phyloP scores from a whole-genome alignment of 2,888 invertebrate genomes.

The Phrixothrix hirtus region DNA sequence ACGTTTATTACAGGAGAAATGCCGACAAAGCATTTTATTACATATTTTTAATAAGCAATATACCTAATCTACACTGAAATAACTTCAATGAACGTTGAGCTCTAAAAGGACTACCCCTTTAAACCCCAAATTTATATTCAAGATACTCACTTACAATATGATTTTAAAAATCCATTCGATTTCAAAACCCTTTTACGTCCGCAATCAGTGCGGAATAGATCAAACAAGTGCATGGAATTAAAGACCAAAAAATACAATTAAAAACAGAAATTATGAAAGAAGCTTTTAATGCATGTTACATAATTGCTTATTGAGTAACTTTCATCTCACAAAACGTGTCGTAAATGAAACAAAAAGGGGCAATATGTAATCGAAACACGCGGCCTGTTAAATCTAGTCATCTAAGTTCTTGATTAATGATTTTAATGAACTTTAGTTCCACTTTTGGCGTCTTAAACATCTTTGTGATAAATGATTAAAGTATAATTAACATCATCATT shows the following conservation, averaged over 20 bases:
- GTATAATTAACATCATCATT: conserved; percentile 31
- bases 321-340: not conserved
- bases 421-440: conserved; percentile 19
- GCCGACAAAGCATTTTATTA: conserved; percentile 37
- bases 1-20: conserved; percentile 12
- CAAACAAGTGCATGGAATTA: too few species aligned
- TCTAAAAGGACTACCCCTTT: conserved; percentile 3
- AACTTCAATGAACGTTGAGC: conserved; percentile 18
- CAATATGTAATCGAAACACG: conserved; percentile 10
- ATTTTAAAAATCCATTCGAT: too few species aligned
- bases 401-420: conserved; percentile 27
- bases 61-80: conserved; percentile 33
- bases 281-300: too few species aligned
- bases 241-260: too few species aligned
- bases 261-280: too few species aligned
- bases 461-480: conserved; percentile 28
- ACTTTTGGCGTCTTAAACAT: conserved; percentile 23
- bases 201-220: too few species aligned
- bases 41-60: conserved; percentile 40
- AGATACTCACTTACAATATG: too few species aligned
- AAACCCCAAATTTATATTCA: too few species aligned
- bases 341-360: not conserved
- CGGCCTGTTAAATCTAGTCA: conserved; percentile 12
- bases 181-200: too few species aligned
- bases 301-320: too few species aligned